Evolutionary conservation across 2,888 invertebrate genomes (phyloP).

Genomic region (Spialia ferax): DNA sequence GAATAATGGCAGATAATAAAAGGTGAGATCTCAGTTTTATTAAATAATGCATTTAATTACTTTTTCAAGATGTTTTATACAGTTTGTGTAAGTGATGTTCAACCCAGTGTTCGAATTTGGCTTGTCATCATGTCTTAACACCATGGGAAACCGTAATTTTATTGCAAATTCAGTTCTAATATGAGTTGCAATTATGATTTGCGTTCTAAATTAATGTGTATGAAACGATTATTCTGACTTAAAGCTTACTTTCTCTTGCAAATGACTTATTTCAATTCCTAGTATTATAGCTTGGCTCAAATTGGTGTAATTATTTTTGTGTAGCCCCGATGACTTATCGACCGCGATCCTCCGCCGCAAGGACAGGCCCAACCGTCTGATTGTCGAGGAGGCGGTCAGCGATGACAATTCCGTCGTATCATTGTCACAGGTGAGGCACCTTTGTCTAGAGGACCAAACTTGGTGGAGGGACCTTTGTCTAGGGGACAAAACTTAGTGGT

Average conservation of each 20-base stretch:
- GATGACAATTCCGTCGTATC: slow-evolving; percentile 99
- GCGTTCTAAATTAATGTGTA: slow-evolving; percentile 8
- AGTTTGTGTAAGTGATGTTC: slow-evolving; percentile 47
- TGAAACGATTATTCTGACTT: neutral
- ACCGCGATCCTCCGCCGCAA: slow-evolving; percentile 99
- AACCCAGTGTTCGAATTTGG: slow-evolving; percentile 74
- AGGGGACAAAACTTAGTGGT: no score
- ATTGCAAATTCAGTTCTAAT: slow-evolving; percentile 37
- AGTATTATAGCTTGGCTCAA: slow-evolving; percentile 41
- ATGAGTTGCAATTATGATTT: slow-evolving; percentile 23
- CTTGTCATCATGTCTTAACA: slow-evolving; percentile 86
- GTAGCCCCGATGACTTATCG: slow-evolving; percentile 95
- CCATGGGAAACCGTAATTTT: slow-evolving; percentile 43
- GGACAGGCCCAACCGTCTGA: slow-evolving; percentile 98
- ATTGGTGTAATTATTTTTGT: slow-evolving; percentile 56
- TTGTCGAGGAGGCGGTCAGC: slow-evolving; percentile 99
- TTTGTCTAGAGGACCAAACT: neutral
- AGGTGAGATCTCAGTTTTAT: slow-evolving; percentile 65
- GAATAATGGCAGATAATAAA: slow-evolving; percentile 86
- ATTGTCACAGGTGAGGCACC: slow-evolving; percentile 93
- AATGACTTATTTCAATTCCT: neutral
- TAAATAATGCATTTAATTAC: slow-evolving; percentile 32
- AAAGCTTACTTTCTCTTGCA: neutral
- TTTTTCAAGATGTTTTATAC: neutral
- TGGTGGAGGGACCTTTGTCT: no score